Conservation (phyloP, 1,140 invertebrate species). For the Pseudoatta argentina region DNA sequence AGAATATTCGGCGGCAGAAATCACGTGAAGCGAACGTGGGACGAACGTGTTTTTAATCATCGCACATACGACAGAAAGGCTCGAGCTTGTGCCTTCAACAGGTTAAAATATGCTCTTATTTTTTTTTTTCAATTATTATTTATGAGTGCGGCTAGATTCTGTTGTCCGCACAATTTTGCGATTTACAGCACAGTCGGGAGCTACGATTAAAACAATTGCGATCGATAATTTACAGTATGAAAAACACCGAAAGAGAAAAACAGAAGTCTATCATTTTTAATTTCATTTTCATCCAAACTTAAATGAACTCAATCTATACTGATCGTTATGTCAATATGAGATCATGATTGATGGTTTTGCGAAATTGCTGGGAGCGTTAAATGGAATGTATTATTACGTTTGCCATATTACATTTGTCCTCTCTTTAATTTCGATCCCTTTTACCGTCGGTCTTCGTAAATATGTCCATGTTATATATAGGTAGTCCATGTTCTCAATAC, state of each 20-base stretch:
- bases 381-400: slow-evolving; percentile 16
- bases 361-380: background rate
- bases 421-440: background rate
- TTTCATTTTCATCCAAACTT: slow-evolving; percentile 2
- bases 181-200: slow-evolving; percentile 6
- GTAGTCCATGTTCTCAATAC: background rate
- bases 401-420: background rate
- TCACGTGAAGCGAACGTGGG: slow-evolving; percentile 14
- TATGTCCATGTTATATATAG: background rate
- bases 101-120: slow-evolving; percentile 41
- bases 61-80: background rate
- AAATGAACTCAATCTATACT: background rate
- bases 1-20: slow-evolving; percentile 19
- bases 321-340: background rate
- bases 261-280: background rate
- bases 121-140: slow-evolving; percentile 23
- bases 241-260: background rate
- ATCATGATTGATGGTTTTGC: background rate
- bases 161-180: background rate
- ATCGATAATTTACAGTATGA: slow-evolving; percentile 39
- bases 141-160: slow-evolving; percentile 18
- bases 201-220: slow-evolving; percentile 14
- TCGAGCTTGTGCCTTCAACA: slow-evolving; percentile 35
- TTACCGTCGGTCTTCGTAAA: background rate
- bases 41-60: slow-evolving; percentile 39